These are phyloP conservation scores for Drosophila pseudoobscura DNA, from an alignment of 1,140 invertebrate genomes.

Conservation along the genomic window DNA sequence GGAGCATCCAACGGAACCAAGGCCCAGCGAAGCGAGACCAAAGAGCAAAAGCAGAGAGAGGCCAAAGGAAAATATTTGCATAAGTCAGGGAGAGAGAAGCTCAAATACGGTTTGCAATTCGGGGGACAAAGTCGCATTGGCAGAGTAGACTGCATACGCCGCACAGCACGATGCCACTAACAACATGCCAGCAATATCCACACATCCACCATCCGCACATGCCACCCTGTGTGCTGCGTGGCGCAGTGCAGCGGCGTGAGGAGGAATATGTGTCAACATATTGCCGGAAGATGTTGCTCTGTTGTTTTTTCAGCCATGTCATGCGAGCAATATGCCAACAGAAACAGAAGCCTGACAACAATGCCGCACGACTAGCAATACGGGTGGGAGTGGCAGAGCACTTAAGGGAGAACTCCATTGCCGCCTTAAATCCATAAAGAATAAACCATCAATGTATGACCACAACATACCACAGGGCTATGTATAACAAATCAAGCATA, in stretches of 20 bases:
- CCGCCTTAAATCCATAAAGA: too few species aligned
- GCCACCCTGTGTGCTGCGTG: background rate
- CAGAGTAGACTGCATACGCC: conserved; percentile 41
- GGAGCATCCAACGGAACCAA: conserved; percentile 18
- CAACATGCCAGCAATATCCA: too few species aligned
- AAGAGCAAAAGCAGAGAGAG: conserved; percentile 18
- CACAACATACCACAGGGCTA: too few species aligned
- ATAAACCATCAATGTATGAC: too few species aligned
- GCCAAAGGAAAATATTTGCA: conserved; percentile 64
- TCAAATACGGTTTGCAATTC: conserved; percentile 62
- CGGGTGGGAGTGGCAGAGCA: too few species aligned
- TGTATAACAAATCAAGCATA: too few species aligned
- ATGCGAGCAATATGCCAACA: conserved; percentile 13
- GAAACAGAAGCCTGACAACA: background rate
- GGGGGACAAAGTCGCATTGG: conserved; percentile 37
- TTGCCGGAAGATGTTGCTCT: conserved; percentile 36
- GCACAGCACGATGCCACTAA: conserved; percentile 7
- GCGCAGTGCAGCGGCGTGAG: too few species aligned
- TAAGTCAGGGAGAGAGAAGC: conserved; percentile 55
- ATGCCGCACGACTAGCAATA: too few species aligned
- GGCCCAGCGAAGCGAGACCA: conserved; percentile 16
- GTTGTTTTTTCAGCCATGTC: conserved; percentile 14
- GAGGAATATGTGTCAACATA: conserved; percentile 59
- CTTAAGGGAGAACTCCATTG: too few species aligned
- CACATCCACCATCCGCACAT: background rate